These are phyloP conservation scores for Dipodomys merriami DNA, from an alignment of 2,113 vertebrate genomes.

Conservation along the genomic window DNA sequence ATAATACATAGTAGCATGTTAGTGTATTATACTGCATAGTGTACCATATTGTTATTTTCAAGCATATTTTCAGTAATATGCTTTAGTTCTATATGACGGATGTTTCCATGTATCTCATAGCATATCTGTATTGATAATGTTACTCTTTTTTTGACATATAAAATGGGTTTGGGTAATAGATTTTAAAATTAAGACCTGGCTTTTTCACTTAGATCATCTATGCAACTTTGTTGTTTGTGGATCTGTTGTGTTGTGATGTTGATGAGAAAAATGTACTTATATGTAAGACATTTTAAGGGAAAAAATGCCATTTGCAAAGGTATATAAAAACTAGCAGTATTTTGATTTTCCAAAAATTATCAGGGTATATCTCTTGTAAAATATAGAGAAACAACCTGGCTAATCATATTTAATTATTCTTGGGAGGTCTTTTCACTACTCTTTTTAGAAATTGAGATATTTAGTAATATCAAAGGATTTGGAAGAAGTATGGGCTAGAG, in stretches of 20 bases:
- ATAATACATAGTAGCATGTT: neutral
- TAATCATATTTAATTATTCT: neutral
- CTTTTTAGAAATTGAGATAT: neutral
- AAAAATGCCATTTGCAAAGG: constrained; percentile 1
- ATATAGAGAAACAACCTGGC: neutral
- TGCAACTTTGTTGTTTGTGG: neutral
- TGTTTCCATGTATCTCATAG: neutral
- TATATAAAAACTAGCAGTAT: neutral
- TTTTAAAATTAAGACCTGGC: neutral
- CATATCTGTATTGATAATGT: neutral
- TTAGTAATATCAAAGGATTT: neutral
- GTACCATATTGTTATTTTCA: neutral
- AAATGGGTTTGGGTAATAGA: neutral
- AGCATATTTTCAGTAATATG: neutral
- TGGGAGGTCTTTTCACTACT: neutral
- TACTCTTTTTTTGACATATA: neutral
- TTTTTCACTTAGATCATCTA: neutral
- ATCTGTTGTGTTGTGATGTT: neutral
- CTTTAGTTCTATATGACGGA: neutral
- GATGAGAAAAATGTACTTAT: constrained; percentile 15
- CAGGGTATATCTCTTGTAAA: neutral
- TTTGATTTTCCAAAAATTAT: constrained; percentile 34
- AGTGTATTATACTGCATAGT: neutral
- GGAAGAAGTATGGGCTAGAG: neutral
- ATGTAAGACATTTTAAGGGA: neutral